Base-by-base conservation (phyloP, 2,113 vertebrate genomes). In the Peromyscus leucopus region DNA sequence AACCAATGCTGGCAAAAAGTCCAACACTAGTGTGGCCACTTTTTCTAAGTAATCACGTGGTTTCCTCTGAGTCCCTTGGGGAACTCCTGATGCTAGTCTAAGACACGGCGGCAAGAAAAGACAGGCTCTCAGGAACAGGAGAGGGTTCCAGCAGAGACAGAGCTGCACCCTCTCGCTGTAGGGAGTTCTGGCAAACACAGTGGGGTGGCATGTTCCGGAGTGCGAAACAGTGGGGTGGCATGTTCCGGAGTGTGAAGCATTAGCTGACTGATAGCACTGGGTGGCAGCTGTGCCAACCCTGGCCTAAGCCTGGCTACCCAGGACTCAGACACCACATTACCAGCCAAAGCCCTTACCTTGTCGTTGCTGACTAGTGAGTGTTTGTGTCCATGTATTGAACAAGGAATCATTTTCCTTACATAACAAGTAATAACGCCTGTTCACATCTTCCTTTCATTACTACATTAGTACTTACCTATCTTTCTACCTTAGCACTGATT, bases 401-500 rank as follows among this genome's bases (percentile, higher is more conserved):
- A 85, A 83, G 63, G 51, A n/a, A 94, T 93, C 87, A 71, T 96
- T 91, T 94, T 97, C 95, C 88, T 75, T 91, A 88, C 92, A 98
- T 96, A 96, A 96, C 94, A 94, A 96, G 71, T 82, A 96, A 51
- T 83, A 97, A 91, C 8, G 93, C 76, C 84, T 36, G 59, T 48
- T 92, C 42, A 1, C 95, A 65, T 96, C 90, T 90, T 95, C 26
- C 80, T 69, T 93, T 91, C 95, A 79, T 78, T 55, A 91, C 74
- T 90, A 92, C 63, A 82, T 97, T 76, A 97, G 63, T 74, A 97
- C 46, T 88, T 97, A 96, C 89, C 98, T 82, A 97, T 92, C 90
- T 90, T 94, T 67, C 39, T 63, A 90, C 86, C 94, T 98, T 80
- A 97, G 89, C 69, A 95, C 91, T 92, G 95, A 98, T 95, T 98